These are phyloP conservation scores for Umimayanthus chanpuru DNA, from an alignment of 92 coral and sea anemone genomes.

Conservation along the genomic window DNA sequence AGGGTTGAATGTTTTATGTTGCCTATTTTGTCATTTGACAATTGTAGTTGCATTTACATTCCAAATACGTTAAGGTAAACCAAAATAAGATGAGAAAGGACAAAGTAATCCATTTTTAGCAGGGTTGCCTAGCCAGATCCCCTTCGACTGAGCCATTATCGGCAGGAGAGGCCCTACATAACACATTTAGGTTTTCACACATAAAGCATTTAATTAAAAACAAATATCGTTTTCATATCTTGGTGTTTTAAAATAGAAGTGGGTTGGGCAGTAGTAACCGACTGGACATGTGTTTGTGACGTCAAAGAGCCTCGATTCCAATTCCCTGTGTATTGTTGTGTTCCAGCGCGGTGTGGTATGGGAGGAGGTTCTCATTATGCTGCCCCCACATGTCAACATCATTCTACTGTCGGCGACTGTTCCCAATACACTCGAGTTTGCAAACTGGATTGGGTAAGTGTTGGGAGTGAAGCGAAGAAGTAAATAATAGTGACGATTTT, in stretches of 20 bases:
- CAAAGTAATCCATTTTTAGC: no score
- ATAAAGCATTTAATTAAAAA: neutral
- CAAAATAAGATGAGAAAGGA: no score
- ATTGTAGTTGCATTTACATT: no score
- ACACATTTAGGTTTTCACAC: no score
- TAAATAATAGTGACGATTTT: neutral
- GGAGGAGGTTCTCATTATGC: constrained; percentile 98
- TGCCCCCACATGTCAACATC: constrained; percentile 94
- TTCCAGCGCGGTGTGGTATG: constrained; percentile 96
- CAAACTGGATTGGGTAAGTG: constrained; percentile 99
- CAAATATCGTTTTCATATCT: neutral
- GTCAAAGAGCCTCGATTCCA: neutral
- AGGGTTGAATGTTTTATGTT: no score
- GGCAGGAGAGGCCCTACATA: no score
- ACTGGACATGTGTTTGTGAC: no score
- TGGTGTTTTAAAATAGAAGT: no score
- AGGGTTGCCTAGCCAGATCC: no score
- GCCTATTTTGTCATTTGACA: neutral
- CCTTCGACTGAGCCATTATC: no score
- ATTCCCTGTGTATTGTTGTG: neutral
- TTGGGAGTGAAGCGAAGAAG: neutral
- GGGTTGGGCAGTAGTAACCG: no score
- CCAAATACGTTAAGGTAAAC: no score
- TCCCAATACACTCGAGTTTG: constrained; percentile 96
- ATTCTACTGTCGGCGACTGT: constrained; percentile 95